phyloP scores from a whole-genome alignment of 2,113 vertebrate genomes.

The Phylloscopus trochiloides region DNA sequence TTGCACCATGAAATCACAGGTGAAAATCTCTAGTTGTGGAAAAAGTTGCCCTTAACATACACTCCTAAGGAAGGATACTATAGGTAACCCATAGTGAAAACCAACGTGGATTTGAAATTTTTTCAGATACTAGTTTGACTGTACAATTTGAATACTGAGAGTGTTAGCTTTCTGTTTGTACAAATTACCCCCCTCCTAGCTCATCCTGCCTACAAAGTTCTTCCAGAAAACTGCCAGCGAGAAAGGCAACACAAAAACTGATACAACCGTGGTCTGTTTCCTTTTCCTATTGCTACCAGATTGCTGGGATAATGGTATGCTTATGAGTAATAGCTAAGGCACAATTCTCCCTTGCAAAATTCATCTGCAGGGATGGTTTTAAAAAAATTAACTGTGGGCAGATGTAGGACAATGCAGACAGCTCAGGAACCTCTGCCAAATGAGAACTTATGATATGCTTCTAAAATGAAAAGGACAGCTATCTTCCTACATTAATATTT shows the following conservation, averaged over 20 bases:
- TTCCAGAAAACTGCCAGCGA: background rate
- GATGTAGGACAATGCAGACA: background rate
- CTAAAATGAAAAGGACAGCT: background rate
- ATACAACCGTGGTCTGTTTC: background rate
- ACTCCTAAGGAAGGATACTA: background rate
- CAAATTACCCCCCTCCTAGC: background rate
- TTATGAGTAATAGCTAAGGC: background rate
- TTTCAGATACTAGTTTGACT: background rate
- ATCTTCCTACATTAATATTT: background rate
- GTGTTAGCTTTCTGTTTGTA: background rate
- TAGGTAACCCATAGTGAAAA: background rate
- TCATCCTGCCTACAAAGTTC: background rate
- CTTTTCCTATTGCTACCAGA: background rate
- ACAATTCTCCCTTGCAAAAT: background rate
- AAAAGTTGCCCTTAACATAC: background rate
- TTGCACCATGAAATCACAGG: background rate
- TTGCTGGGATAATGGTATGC: background rate
- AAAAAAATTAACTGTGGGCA: background rate
- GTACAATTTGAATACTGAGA: background rate
- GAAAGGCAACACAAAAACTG: background rate
- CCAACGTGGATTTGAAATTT: background rate
- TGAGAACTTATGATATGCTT: background rate
- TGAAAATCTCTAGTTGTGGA: background rate
- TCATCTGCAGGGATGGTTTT: background rate
- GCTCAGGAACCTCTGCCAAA: background rate